phyloP scores from a whole-genome alignment of 64 coral and sea anemone genomes.

The Pocillopora verrucosa region DNA sequence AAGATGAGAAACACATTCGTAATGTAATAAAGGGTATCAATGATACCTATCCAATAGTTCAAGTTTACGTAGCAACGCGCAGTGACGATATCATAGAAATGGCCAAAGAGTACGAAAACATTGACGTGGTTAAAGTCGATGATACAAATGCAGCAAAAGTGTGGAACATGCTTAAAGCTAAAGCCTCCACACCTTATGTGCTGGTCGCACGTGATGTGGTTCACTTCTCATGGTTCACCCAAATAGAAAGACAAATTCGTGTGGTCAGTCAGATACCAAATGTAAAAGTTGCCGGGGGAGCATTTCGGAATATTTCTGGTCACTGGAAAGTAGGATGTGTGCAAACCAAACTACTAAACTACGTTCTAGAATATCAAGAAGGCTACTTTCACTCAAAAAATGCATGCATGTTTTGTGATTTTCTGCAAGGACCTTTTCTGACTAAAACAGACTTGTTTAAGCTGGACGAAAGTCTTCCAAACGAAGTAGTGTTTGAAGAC shows the following conservation, averaged over 20 bases:
- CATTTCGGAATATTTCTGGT: constrained; percentile 24
- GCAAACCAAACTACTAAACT: constrained; percentile 28
- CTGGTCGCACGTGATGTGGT: too few relatives aligned
- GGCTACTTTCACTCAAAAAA: neutral
- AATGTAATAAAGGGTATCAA: constrained; percentile 25
- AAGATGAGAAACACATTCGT: constrained; percentile 8
- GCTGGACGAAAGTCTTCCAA: constrained; percentile 36
- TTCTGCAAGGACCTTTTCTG: neutral
- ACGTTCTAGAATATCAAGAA: constrained; percentile 43
- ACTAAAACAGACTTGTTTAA: constrained; percentile 8
- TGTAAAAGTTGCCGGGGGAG: neutral
- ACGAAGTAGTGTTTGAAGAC: neutral
- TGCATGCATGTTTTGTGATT: too few relatives aligned
- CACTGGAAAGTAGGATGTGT: constrained; percentile 46
- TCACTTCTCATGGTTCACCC: too few relatives aligned
- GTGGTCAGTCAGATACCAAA: too few relatives aligned
- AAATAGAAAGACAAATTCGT: too few relatives aligned
- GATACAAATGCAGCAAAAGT: too few relatives aligned
- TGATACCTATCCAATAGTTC: neutral
- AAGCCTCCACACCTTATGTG: constrained; percentile 11
- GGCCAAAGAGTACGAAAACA: constrained; percentile 11
- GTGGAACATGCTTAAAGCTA: constrained; percentile 29
- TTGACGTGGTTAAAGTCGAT: neutral
- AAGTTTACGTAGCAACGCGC: constrained; percentile 4
- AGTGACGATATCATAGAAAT: neutral